Percentiles rank a stretch among this genome's conserved stretches.
These are phyloP conservation scores for Hycleus cichorii DNA, from an alignment of 1,140 invertebrate species.

Conservation along the genomic window DNA sequence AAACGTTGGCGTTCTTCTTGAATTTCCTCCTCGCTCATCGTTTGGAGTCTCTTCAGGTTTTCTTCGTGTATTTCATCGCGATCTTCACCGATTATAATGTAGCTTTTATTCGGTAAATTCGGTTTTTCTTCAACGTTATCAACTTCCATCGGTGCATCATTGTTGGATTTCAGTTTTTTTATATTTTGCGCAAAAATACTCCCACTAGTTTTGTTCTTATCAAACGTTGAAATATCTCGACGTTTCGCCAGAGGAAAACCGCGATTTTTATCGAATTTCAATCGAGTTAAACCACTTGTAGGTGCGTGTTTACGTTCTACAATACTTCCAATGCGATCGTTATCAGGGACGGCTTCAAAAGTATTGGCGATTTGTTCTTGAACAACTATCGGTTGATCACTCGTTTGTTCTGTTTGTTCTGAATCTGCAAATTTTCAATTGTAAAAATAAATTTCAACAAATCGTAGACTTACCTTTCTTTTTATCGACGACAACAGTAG, in stretches of 20 bases:
- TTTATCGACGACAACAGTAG: constrained; percentile 50
- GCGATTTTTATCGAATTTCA: constrained; percentile 18
- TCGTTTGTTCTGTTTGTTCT: no score
- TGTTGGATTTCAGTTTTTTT: constrained; percentile 27
- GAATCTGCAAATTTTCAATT: background rate
- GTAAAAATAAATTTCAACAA: background rate
- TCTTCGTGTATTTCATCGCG: constrained; percentile 62
- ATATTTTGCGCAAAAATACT: constrained; percentile 42
- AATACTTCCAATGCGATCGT: constrained; percentile 40
- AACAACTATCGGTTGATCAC: background rate
- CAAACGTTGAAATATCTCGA: constrained; percentile 21
- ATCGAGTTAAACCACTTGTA: background rate
- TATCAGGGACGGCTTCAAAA: constrained; percentile 34
- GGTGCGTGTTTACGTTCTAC: constrained; percentile 31
- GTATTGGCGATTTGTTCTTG: constrained; percentile 34
- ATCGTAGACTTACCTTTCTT: constrained; percentile 27
- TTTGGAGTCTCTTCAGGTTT: constrained; percentile 58
- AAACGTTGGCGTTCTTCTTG: constrained; percentile 61
- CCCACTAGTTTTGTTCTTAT: constrained; percentile 11
- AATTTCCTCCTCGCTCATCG: constrained; percentile 71
- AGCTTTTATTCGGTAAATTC: constrained; percentile 40
- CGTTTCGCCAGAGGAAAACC: constrained; percentile 39
- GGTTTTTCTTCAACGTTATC: background rate
- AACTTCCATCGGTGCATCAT: constrained; percentile 10
- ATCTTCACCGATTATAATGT: constrained; percentile 47